These are phyloP conservation scores for Strongylocentrotus purpuratus DNA, from an alignment of 35 echinoderm and acorn worm species.

Conservation along the genomic window DNA sequence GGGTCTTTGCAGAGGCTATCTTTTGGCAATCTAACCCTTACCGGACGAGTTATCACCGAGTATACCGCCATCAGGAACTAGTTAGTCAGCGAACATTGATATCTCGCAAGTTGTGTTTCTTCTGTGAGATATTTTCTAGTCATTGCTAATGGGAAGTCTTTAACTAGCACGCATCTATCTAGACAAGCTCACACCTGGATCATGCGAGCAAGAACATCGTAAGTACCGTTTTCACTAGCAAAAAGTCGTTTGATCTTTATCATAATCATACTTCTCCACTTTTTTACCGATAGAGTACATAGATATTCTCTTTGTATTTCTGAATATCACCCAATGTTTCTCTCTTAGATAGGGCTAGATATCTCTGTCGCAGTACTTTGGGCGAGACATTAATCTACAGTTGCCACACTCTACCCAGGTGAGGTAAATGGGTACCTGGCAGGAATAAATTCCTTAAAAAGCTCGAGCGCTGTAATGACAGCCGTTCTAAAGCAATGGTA, in stretches of 20 bases:
- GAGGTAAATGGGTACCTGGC: too few relatives aligned
- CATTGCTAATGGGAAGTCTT: slow-evolving; percentile 1
- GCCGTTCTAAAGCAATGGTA: too few relatives aligned
- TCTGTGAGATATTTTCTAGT: not conserved
- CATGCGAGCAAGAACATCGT: not conserved
- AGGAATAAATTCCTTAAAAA: too few relatives aligned
- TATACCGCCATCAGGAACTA: not conserved
- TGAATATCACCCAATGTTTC: too few relatives aligned
- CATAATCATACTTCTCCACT: not conserved
- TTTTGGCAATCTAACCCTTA: too few relatives aligned
- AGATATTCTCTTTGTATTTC: not conserved
- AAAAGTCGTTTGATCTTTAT: not conserved
- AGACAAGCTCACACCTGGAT: not conserved
- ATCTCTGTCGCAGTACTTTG: too few relatives aligned
- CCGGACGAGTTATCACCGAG: too few relatives aligned
- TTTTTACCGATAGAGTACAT: not conserved
- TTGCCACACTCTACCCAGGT: too few relatives aligned
- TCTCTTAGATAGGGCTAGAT: too few relatives aligned
- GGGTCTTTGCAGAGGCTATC: too few relatives aligned
- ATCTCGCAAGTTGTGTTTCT: not conserved
- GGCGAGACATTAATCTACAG: too few relatives aligned
- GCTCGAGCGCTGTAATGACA: too few relatives aligned
- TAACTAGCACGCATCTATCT: not conserved
- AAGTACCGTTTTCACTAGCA: not conserved
- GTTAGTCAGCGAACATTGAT: not conserved